Percentiles rank a stretch among this genome's conserved stretches.
Evolutionary conservation across 2,797 vertebrate species (phyloP).

Genomic region (Remorina albescens): DNA sequence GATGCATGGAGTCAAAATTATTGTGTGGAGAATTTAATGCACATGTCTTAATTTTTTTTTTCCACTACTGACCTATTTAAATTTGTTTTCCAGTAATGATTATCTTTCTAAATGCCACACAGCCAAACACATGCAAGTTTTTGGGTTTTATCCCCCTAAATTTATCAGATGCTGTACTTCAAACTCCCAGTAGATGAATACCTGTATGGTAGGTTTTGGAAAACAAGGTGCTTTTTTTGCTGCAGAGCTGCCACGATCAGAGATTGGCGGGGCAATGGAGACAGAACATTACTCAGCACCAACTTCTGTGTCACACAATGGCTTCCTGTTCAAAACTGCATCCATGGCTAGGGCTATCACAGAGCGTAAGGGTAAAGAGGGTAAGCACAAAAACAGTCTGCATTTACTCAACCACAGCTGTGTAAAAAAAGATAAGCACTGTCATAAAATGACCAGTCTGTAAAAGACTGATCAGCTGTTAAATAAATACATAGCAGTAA

Average conservation of each 20-base stretch:
- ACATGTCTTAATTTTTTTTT: not conserved
- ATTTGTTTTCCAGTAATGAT: not conserved
- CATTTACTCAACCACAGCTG: not conserved
- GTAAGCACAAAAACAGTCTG: constrained; percentile 67
- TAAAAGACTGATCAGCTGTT: not conserved
- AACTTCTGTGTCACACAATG: constrained; percentile 89
- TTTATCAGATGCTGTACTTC: not conserved
- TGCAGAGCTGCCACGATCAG: constrained; percentile 87
- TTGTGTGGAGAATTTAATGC: not conserved
- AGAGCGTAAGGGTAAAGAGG: constrained; percentile 91
- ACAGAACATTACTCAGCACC: constrained; percentile 83
- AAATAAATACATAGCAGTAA: not conserved
- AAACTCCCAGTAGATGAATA: not conserved
- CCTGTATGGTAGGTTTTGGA: not conserved
- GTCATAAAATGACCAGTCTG: not conserved
- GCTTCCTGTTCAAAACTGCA: constrained; percentile 93
- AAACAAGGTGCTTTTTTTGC: constrained; percentile 1
- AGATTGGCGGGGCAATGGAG: constrained; percentile 76
- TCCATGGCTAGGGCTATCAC: constrained; percentile 88
- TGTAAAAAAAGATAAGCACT: not conserved
- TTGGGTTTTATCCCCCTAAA: not conserved
- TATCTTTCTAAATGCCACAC: not conserved
- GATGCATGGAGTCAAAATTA: not conserved
- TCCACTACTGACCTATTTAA: not conserved
- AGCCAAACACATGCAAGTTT: not conserved